Percentiles rank a stretch among this genome's conserved stretches.
Evolutionary conservation across 2,797 vertebrate genomes (phyloP).

Genomic region (Poecilia velifera): DNA sequence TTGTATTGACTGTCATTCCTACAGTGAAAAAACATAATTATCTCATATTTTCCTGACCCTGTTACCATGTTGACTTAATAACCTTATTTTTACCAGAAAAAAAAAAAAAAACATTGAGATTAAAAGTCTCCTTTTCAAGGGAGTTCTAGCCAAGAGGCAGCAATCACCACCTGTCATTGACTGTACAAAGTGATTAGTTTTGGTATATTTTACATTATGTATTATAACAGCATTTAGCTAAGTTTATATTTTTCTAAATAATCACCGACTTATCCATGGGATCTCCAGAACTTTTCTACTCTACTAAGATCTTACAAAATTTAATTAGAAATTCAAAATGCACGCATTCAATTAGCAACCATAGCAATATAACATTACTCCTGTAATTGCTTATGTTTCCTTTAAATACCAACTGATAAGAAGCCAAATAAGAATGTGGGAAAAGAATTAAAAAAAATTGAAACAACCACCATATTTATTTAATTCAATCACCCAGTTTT

Average conservation of each 20-base stretch:
- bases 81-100: no score
- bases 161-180: no score
- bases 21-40: neutral
- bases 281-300: neutral
- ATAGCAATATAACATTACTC: neutral
- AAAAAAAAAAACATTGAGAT: no score
- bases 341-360: neutral
- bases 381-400: neutral
- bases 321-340: neutral
- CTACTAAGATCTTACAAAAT: neutral
- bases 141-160: no score
- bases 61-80: neutral
- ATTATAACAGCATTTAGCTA: neutral
- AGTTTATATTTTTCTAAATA: neutral
- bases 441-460: neutral
- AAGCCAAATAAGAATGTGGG: neutral
- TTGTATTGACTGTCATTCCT: neutral
- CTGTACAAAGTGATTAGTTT: neutral
- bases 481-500: neutral
- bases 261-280: neutral
- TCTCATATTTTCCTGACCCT: neutral
- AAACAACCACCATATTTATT: neutral
- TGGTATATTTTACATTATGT: neutral
- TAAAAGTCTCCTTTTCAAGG: no score
- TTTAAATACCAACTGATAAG: neutral